Conservation (phyloP, 2,888 invertebrate species). For the Cryptops parisi region DNA sequence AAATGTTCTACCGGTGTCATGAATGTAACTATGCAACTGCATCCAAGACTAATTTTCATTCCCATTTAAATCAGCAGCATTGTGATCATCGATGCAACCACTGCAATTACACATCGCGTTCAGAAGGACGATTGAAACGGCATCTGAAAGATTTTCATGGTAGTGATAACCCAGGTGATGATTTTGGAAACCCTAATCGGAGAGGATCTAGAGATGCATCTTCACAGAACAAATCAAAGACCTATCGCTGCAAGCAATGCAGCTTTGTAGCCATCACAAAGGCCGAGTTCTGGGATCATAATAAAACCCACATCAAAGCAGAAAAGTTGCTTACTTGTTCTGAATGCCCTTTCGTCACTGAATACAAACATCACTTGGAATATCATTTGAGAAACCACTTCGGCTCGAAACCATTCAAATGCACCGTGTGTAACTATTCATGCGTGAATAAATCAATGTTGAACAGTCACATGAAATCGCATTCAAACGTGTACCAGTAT, state of each 20-base stretch:
- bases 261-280: slow-evolving; percentile 70
- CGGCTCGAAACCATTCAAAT: slow-evolving; percentile 90
- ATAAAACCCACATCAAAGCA: slow-evolving; percentile 71
- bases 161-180: slow-evolving; percentile 26
- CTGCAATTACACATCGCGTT: slow-evolving; percentile 40
- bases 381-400: slow-evolving; percentile 92
- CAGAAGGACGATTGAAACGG: slow-evolving; percentile 38
- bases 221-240: slow-evolving; percentile 48
- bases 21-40: background rate
- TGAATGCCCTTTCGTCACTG: slow-evolving; percentile 92
- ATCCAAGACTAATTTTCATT: slow-evolving; percentile 28
- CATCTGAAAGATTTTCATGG: slow-evolving; percentile 26
- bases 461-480: slow-evolving; percentile 93
- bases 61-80: slow-evolving; percentile 40
- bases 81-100: slow-evolving; percentile 39
- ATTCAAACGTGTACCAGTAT: slow-evolving; percentile 76
- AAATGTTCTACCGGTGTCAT: background rate
- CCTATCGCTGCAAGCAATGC: slow-evolving; percentile 86
- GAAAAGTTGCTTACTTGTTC: slow-evolving; percentile 84
- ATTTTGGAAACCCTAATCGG: slow-evolving; percentile 11
- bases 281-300: slow-evolving; percentile 86
- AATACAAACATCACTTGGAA: slow-evolving; percentile 96
- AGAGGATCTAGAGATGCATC: slow-evolving; percentile 25
- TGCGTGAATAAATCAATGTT: slow-evolving; percentile 99
- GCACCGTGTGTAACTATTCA: slow-evolving; percentile 69